These are phyloP conservation scores for Hepsetus odoe DNA, from an alignment of 2,113 vertebrate species.

Conservation along the genomic window DNA sequence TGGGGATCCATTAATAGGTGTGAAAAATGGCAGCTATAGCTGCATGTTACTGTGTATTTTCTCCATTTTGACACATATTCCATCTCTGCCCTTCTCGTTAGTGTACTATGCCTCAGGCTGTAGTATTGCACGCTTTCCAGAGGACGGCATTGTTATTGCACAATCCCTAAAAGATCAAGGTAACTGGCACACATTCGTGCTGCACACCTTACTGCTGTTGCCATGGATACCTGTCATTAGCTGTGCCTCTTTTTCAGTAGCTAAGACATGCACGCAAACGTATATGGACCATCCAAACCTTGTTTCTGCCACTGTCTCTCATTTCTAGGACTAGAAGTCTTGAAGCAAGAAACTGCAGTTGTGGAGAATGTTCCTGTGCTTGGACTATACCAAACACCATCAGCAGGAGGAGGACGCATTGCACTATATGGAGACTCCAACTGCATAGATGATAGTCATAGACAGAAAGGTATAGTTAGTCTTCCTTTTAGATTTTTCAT, in stretches of 20 bases:
- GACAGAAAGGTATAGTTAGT: conserved; percentile 86
- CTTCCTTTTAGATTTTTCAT: background rate
- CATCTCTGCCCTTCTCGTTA: conserved; percentile 56
- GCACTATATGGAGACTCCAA: conserved; percentile 96
- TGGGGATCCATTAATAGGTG: background rate
- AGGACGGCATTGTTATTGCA: conserved; percentile 93
- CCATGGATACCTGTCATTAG: conserved; percentile 32
- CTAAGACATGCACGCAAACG: background rate
- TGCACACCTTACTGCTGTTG: conserved; percentile 25
- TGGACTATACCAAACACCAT: conserved; percentile 91
- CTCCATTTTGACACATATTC: background rate
- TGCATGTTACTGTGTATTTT: background rate
- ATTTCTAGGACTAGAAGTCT: conserved; percentile 88
- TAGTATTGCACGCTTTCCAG: conserved; percentile 94
- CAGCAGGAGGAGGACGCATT: conserved; percentile 89
- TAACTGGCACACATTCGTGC: conserved; percentile 58
- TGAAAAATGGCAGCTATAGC: background rate
- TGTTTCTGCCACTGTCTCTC: conserved; percentile 20
- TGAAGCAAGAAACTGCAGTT: conserved; percentile 92
- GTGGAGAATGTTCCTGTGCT: conserved; percentile 92
- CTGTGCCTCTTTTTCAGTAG: conserved; percentile 1
- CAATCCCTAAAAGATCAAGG: conserved; percentile 98
- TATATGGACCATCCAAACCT: background rate
- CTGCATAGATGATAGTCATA: conserved; percentile 96
- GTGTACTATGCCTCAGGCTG: conserved; percentile 98